phyloP scores from a whole-genome alignment of 1,140 invertebrate species.

The Branchinecta lindahli region DNA sequence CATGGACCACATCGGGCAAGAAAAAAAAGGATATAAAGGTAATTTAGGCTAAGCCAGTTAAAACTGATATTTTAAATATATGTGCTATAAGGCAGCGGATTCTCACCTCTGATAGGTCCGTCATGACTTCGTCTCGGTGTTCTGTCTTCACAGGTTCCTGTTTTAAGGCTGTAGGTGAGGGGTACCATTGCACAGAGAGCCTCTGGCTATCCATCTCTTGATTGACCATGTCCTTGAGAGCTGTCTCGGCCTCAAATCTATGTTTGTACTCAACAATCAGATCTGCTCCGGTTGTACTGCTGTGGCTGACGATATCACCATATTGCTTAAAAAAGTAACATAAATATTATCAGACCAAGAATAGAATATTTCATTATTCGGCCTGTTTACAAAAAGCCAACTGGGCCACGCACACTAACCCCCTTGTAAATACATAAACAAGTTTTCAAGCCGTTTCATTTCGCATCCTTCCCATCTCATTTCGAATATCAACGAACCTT shows the following conservation, averaged over 20 bases:
- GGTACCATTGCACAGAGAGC: not conserved
- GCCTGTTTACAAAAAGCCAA: no score
- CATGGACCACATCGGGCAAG: no score
- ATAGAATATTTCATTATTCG: no score
- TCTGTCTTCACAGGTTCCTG: not conserved
- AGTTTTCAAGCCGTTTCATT: no score
- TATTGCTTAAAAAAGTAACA: not conserved
- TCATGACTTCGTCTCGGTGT: not conserved
- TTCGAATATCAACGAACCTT: no score
- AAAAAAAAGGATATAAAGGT: no score
- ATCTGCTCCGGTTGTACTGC: not conserved
- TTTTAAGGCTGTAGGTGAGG: not conserved
- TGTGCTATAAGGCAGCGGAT: no score
- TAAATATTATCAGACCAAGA: not conserved
- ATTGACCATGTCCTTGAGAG: slow-evolving; percentile 3
- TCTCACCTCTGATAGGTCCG: not conserved
- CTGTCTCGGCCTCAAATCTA: not conserved
- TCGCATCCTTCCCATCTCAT: no score
- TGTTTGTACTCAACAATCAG: slow-evolving; percentile 3
- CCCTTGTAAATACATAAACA: no score
- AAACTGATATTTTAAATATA: no score
- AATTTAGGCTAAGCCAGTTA: no score
- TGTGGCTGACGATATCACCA: not conserved
- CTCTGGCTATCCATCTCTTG: not conserved
- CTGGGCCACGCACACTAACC: no score